A percentile compares a stretch with the other conserved stretches of the same genome.
Evolutionary conservation across 1,140 invertebrate species (phyloP).

Genomic region (Eulimnadia texana): DNA sequence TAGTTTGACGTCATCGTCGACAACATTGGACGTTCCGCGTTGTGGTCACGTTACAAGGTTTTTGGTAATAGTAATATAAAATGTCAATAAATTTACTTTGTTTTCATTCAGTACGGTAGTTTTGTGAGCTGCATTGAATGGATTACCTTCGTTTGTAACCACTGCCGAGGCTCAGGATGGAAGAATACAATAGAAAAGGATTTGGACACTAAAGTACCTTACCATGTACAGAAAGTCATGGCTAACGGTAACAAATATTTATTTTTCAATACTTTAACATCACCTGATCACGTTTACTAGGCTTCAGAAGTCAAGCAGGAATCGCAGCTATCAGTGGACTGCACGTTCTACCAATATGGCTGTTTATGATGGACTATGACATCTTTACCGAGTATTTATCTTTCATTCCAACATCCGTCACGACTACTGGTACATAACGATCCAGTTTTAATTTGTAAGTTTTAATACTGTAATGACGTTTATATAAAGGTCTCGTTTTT

Average conservation of each 20-base stretch:
- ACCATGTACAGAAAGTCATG: constrained; percentile 14
- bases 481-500: background rate
- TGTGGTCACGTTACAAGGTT: constrained; percentile 18
- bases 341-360: constrained; percentile 13
- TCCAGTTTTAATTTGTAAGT: background rate
- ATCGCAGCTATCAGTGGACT: constrained; percentile 8
- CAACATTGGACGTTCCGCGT: constrained; percentile 18
- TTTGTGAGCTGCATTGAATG: constrained; percentile 6
- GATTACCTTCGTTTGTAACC: constrained; percentile 15
- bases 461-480: background rate
- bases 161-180: constrained; percentile 9
- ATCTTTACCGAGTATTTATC: background rate
- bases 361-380: constrained; percentile 1
- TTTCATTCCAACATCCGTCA: constrained; percentile 1
- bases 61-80: background rate
- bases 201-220: background rate
- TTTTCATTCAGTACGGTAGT: constrained; percentile 4
- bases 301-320: constrained; percentile 9
- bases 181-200: background rate
- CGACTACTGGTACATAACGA: background rate
- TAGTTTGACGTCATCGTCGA: constrained; percentile 21
- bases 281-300: background rate
- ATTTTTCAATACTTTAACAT: background rate
- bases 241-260: constrained; percentile 4
- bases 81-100: background rate